Evolutionary conservation across 2,888 invertebrate species (phyloP).

Genomic region (Nemotelus nigrinus): DNA sequence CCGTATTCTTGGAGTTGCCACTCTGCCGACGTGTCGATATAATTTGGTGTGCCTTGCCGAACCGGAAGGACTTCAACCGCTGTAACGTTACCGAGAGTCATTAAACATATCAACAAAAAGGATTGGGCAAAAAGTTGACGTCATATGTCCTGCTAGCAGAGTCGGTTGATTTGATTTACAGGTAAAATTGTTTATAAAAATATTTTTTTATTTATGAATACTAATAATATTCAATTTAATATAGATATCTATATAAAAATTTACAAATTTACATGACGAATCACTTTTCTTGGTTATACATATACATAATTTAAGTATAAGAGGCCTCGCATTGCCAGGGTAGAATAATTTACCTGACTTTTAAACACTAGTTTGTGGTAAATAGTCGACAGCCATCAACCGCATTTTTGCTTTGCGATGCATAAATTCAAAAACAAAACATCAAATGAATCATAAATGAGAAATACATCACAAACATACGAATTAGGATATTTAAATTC

Average conservation of each 20-base stretch:
- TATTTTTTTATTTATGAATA: background rate
- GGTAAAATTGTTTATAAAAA: background rate
- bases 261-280: background rate
- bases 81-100: too few species aligned
- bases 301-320: slow-evolving; percentile 17
- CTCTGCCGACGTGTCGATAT: too few species aligned
- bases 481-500: too few species aligned
- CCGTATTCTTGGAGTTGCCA: too few species aligned
- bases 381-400: background rate
- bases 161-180: too few species aligned
- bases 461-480: too few species aligned
- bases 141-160: too few species aligned
- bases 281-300: background rate
- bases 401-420: background rate
- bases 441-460: too few species aligned
- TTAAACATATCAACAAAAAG: too few species aligned
- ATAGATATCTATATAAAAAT: slow-evolving; percentile 27
- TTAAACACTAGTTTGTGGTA: background rate
- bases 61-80: too few species aligned
- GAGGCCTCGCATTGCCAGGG: slow-evolving; percentile 14
- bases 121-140: too few species aligned
- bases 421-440: background rate
- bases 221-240: background rate
- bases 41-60: too few species aligned
- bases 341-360: background rate